These are phyloP conservation scores for Aethes cnicana DNA, from an alignment of 2,888 invertebrate genomes.

Conservation along the genomic window DNA sequence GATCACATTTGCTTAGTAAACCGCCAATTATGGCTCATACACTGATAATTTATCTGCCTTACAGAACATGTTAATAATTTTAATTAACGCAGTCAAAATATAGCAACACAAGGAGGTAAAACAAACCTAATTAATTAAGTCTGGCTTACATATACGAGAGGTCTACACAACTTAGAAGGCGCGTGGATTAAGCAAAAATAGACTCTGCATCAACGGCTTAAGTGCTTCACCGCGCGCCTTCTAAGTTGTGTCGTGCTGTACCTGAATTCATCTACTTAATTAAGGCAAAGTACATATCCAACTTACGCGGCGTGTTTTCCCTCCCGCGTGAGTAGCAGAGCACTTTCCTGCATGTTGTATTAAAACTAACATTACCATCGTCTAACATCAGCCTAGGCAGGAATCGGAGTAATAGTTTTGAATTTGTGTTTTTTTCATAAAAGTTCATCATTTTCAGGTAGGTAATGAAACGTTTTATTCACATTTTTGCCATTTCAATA, in stretches of 20 bases:
- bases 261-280: slow-evolving; percentile 11
- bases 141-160: slow-evolving; percentile 12
- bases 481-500: too few species aligned
- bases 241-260: too few species aligned
- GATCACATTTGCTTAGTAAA: too few species aligned
- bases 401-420: too few species aligned
- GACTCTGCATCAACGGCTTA: too few species aligned
- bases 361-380: slow-evolving; percentile 10
- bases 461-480: too few species aligned
- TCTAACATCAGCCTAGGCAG: slow-evolving; percentile 16
- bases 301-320: background rate
- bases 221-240: too few species aligned
- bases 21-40: too few species aligned
- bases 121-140: slow-evolving; percentile 14
- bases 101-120: slow-evolving; percentile 6
- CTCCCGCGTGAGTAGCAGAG: background rate
- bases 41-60: background rate
- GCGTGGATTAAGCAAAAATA: too few species aligned
- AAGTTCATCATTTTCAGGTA: too few species aligned
- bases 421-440: too few species aligned
- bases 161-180: too few species aligned
- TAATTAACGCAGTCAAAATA: slow-evolving; percentile 1
- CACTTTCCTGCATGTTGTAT: background rate
- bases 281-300: slow-evolving; percentile 7
- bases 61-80: background rate